phyloP scores from a whole-genome alignment of 1,140 invertebrate genomes.

The Saccostrea echinata region DNA sequence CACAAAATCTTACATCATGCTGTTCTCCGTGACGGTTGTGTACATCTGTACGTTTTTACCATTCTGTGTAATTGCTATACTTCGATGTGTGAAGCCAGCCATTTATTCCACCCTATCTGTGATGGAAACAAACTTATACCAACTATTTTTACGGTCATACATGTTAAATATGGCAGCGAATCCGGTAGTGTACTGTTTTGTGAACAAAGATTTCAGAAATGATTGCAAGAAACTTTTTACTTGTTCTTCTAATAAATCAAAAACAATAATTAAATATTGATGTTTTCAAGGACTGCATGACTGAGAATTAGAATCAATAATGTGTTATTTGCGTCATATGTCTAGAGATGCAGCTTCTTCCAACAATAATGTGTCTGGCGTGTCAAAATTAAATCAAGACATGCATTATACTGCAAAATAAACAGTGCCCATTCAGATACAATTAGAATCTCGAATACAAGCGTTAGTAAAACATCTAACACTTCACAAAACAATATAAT shows the following conservation, averaged over 20 bases:
- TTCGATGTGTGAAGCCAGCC: neutral
- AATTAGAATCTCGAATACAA: too few species aligned
- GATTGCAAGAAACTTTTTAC: neutral
- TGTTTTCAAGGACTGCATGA: too few species aligned
- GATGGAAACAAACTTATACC: neutral
- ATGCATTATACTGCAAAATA: too few species aligned
- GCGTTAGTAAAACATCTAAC: too few species aligned
- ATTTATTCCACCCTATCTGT: neutral
- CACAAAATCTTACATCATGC: constrained; percentile 66
- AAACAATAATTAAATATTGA: too few species aligned
- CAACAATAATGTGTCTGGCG: too few species aligned
- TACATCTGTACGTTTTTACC: constrained; percentile 71
- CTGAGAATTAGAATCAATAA: too few species aligned
- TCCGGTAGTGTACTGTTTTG: neutral
- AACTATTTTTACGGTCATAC: neutral
- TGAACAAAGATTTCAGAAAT: neutral
- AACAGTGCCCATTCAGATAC: too few species aligned
- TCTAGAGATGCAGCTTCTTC: too few species aligned
- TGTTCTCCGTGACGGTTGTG: constrained; percentile 68
- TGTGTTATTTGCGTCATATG: too few species aligned
- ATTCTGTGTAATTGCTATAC: constrained; percentile 63
- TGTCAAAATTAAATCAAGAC: too few species aligned
- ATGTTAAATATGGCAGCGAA: neutral
- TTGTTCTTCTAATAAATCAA: neutral
- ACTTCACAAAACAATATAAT: too few species aligned